These are phyloP conservation scores for Drosophila sulfurigaster DNA, from an alignment of 1,140 invertebrate species.

Conservation along the genomic window DNA sequence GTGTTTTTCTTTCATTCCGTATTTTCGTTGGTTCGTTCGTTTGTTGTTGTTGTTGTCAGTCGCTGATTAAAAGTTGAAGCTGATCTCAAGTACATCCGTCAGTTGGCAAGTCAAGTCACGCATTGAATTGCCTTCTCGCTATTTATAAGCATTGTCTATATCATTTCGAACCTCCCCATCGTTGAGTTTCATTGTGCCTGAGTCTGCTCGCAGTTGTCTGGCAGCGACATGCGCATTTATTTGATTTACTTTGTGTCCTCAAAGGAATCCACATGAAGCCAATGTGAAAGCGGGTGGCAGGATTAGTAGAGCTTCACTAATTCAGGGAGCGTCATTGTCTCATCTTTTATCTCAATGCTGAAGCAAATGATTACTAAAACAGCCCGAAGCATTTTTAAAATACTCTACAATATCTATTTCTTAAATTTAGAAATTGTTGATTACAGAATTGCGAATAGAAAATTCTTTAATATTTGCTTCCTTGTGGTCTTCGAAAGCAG, in stretches of 20 bases:
- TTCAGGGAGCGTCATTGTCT: slow-evolving; percentile 10
- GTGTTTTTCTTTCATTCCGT: slow-evolving; percentile 1
- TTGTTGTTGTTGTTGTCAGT: slow-evolving; percentile 51
- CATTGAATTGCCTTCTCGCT: slow-evolving; percentile 66
- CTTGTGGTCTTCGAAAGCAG: background rate
- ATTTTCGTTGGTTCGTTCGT: background rate
- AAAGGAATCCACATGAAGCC: slow-evolving; percentile 59
- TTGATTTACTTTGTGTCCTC: slow-evolving; percentile 70
- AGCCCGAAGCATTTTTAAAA: background rate
- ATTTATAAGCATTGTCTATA: slow-evolving; percentile 57
- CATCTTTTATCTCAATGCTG: slow-evolving; percentile 57
- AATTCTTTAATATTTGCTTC: background rate
- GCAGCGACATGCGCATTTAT: slow-evolving; percentile 68
- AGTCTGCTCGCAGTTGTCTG: slow-evolving; percentile 48
- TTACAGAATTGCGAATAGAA: no score
- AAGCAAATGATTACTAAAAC: slow-evolving; percentile 18
- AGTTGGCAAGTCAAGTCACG: slow-evolving; percentile 76
- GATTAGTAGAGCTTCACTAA: slow-evolving; percentile 56
- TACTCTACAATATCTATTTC: background rate
- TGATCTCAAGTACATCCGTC: slow-evolving; percentile 69
- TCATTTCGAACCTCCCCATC: slow-evolving; percentile 2
- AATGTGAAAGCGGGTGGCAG: slow-evolving; percentile 7
- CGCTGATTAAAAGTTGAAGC: slow-evolving; percentile 78
- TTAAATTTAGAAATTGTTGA: background rate
- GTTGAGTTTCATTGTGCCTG: slow-evolving; percentile 16